Conservation (phyloP, 2,797 vertebrate genomes). For the Harpagifer antarcticus region DNA sequence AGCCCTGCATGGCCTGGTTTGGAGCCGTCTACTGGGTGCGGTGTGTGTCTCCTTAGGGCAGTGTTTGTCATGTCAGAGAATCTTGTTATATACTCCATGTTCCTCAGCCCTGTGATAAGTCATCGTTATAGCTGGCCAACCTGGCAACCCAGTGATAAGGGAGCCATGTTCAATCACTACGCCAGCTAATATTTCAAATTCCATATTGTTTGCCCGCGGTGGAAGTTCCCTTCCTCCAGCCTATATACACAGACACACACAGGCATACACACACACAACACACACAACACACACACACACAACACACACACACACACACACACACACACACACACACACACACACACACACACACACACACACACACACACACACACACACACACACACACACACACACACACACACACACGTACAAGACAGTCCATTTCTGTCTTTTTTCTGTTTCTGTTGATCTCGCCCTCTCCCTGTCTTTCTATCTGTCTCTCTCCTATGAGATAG, state of each 20-base stretch:
- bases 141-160: conserved; percentile 89
- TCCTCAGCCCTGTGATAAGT: conserved; percentile 85
- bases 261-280: conserved; percentile 33
- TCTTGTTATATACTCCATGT: conserved; percentile 88
- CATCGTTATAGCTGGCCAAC: conserved; percentile 87
- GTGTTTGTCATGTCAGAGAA: conserved; percentile 86
- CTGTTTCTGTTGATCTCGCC: conserved; percentile 37
- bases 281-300: conserved; percentile 25
- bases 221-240: conserved; percentile 72
- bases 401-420: conserved; percentile 20
- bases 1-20: conserved; percentile 75
- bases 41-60: conserved; percentile 82
- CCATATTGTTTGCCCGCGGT: conserved; percentile 86
- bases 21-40: conserved; percentile 63
- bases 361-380: conserved; percentile 28
- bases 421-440: conserved; percentile 43
- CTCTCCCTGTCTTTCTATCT: conserved; percentile 42
- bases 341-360: conserved; percentile 18
- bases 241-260: conserved; percentile 37
- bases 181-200: conserved; percentile 88
- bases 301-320: conserved; percentile 31
- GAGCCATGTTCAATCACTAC: conserved; percentile 87
- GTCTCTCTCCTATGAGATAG: conserved; percentile 58
- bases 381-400: conserved; percentile 35
- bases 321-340: conserved; percentile 39